These are phyloP conservation scores for Haplotaxodon microlepis DNA, from an alignment of 2,113 vertebrate genomes.

Conservation along the genomic window DNA sequence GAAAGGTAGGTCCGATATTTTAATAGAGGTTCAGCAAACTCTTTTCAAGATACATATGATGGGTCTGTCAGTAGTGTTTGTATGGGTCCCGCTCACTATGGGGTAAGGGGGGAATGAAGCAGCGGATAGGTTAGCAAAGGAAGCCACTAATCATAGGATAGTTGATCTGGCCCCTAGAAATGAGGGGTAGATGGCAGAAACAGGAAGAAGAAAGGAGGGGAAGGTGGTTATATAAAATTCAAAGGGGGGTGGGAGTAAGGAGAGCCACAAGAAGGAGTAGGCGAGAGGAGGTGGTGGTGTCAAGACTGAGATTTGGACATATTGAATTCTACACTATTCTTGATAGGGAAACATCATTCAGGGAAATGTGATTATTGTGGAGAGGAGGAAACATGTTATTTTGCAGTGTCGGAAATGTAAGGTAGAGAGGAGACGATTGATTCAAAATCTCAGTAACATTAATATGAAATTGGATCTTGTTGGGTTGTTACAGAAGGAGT, in stretches of 20 bases:
- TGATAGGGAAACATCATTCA: background rate
- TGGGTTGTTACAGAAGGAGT: background rate
- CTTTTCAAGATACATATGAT: too few species aligned
- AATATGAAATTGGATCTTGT: background rate
- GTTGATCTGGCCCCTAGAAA: background rate
- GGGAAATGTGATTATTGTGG: background rate
- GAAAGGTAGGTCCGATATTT: too few species aligned
- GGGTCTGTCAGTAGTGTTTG: background rate
- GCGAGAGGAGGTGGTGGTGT: background rate
- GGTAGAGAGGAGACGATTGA: background rate
- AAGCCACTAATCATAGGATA: background rate
- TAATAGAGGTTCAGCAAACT: too few species aligned
- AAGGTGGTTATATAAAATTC: background rate
- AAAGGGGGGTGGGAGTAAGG: background rate
- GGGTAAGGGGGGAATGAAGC: background rate
- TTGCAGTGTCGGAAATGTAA: background rate
- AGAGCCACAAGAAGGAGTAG: background rate
- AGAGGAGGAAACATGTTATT: background rate
- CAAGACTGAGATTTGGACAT: background rate
- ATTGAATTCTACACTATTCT: background rate
- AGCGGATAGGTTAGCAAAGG: background rate
- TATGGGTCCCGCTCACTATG: background rate
- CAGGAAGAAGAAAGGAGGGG: background rate
- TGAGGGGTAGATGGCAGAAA: background rate
- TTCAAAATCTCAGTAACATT: background rate